phyloP scores from a whole-genome alignment of 2,888 invertebrate genomes.

The Limulus polyphemus region DNA sequence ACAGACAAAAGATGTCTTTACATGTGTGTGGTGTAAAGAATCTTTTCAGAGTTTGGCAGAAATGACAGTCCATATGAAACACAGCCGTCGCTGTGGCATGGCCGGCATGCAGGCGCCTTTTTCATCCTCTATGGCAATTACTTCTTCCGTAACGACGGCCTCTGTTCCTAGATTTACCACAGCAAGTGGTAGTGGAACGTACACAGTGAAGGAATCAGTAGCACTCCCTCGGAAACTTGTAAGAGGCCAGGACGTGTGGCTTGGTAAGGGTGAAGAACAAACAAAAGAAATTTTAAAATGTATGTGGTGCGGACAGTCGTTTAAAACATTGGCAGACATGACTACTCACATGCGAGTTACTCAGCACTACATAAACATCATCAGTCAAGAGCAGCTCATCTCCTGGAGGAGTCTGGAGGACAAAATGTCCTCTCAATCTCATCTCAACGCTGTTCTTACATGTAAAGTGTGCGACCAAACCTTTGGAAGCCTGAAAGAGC shows the following conservation, averaged over 20 bases:
- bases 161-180: constrained; percentile 23
- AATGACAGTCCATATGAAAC: constrained; percentile 94
- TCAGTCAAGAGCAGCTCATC: constrained; percentile 91
- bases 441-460: constrained; percentile 85
- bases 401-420: constrained; percentile 89
- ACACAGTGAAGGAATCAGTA: constrained; percentile 62
- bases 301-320: constrained; percentile 98
- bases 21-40: constrained; percentile 97
- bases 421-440: constrained; percentile 46
- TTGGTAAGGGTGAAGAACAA: constrained; percentile 93
- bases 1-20: constrained; percentile 79
- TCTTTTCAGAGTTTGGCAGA: constrained; percentile 89
- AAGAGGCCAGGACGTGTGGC: constrained; percentile 93
- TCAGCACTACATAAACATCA: constrained; percentile 95
- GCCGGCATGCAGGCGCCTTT: constrained; percentile 31
- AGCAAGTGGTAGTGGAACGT: constrained; percentile 29
- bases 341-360: constrained; percentile 98
- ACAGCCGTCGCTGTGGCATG: constrained; percentile 74
- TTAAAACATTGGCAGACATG: constrained; percentile 90
- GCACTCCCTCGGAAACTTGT: constrained; percentile 88
- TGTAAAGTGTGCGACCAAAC: constrained; percentile 96
- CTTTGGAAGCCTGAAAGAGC: constrained; percentile 83
- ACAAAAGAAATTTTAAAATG: constrained; percentile 93
- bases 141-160: constrained; percentile 1
- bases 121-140: constrained; percentile 14